Conservation (phyloP, 1,140 invertebrate species). For the Ceratina australensis region DNA sequence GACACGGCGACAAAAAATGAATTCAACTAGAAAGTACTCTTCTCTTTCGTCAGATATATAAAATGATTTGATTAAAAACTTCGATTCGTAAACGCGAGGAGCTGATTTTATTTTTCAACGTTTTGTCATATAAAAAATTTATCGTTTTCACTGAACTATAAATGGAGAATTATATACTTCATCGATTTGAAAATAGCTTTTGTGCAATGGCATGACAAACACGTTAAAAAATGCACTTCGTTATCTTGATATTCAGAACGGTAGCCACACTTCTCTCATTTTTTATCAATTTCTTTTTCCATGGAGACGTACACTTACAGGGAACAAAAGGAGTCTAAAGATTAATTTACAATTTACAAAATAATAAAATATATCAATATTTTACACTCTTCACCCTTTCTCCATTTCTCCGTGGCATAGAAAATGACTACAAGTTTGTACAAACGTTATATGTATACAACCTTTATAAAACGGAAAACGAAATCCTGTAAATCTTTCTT, state of each 20-base stretch:
- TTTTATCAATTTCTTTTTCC: background rate
- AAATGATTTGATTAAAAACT: constrained; percentile 3
- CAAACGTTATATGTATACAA: constrained; percentile 42
- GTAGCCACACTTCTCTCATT: background rate
- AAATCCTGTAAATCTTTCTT: constrained; percentile 18
- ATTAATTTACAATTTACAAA: constrained; percentile 55
- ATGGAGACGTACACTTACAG: background rate
- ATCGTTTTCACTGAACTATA: background rate
- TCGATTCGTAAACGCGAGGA: constrained; percentile 1
- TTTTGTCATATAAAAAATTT: constrained; percentile 19
- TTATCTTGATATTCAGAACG: background rate
- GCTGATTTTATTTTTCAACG: background rate
- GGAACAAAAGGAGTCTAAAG: constrained; percentile 8
- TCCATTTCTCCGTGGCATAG: constrained; percentile 36
- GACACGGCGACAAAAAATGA: constrained; percentile 10
- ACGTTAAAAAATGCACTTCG: constrained; percentile 25
- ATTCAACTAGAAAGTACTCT: background rate
- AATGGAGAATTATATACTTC: constrained; percentile 23
- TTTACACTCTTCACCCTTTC: constrained; percentile 47
- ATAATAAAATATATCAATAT: constrained; percentile 52
- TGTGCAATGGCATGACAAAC: constrained; percentile 20
- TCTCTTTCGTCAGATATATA: background rate
- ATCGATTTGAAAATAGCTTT: constrained; percentile 8
- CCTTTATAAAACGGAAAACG: constrained; percentile 41
- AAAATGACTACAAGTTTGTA: constrained; percentile 50